A percentile compares a stretch with the other conserved stretches of the same genome.
Evolutionary conservation across 2,797 vertebrate genomes (phyloP).

Genomic region (Leptoclinus maculatus): DNA sequence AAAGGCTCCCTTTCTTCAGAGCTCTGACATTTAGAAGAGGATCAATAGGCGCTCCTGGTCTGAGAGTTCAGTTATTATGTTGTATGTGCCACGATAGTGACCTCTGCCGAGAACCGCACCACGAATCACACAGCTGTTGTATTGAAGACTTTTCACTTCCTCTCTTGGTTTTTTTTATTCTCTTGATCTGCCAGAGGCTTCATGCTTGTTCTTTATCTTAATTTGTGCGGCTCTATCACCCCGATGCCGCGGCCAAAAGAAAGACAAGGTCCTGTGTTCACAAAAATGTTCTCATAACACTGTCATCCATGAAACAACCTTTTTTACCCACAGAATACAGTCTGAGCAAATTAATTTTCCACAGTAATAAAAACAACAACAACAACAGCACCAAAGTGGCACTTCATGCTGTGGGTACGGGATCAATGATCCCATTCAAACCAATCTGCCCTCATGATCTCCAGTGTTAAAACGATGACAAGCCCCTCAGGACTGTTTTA

Average conservation of each 20-base stretch:
- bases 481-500: constrained; percentile 17
- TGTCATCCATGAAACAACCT: constrained; percentile 64
- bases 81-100: constrained; percentile 21
- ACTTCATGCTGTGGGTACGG: constrained; percentile 35
- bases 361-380: constrained; percentile 48
- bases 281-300: constrained; percentile 44
- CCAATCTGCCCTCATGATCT: constrained; percentile 57
- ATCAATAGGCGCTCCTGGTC: constrained; percentile 50
- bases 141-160: constrained; percentile 27
- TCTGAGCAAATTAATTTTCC: constrained; percentile 62
- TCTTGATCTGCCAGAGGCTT: constrained; percentile 62
- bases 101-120: constrained; percentile 12
- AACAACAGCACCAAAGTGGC: constrained; percentile 41
- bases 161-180: constrained; percentile 30
- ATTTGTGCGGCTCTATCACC: constrained; percentile 15
- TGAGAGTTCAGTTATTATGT: constrained; percentile 27
- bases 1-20: neutral
- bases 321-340: constrained; percentile 62
- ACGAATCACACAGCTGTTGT: neutral
- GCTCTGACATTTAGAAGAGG: constrained; percentile 37
- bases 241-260: constrained; percentile 7
- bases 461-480: constrained; percentile 42
- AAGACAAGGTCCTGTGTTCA: constrained; percentile 28
- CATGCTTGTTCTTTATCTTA: constrained; percentile 26
- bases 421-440: constrained; percentile 60